Percentiles rank a stretch among this genome's conserved stretches.
Evolutionary conservation across 2,888 invertebrate genomes (phyloP).

Genomic region (Acleris literana): DNA sequence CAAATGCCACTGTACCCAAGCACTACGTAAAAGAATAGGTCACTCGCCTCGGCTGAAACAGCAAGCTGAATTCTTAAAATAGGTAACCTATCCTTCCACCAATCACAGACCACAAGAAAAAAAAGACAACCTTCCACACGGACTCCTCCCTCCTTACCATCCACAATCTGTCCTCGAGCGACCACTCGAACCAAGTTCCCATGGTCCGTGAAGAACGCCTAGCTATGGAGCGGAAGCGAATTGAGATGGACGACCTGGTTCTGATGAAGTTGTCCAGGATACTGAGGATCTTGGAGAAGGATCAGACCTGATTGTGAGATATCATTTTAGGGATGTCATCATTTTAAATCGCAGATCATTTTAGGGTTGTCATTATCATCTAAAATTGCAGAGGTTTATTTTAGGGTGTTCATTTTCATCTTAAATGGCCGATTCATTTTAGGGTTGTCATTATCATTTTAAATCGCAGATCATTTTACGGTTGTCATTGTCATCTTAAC

Average conservation of each 20-base stretch:
- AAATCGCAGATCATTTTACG: no score
- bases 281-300: slow-evolving; percentile 58
- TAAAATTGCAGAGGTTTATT: no score
- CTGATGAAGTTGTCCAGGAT: slow-evolving; percentile 63
- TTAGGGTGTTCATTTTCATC: no score
- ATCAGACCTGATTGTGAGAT: slow-evolving; percentile 52
- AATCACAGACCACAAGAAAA: slow-evolving; percentile 49
- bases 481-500: no score
- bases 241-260: slow-evolving; percentile 56
- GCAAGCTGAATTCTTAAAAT: no score
- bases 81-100: neutral
- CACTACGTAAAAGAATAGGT: no score
- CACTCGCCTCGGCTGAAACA: no score
- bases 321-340: no score
- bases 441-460: no score
- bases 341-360: no score
- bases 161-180: slow-evolving; percentile 48
- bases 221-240: slow-evolving; percentile 44
- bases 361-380: no score
- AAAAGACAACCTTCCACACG: slow-evolving; percentile 58
- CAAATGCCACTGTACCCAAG: neutral
- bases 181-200: slow-evolving; percentile 10
- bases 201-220: slow-evolving; percentile 42
- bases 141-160: slow-evolving; percentile 59
- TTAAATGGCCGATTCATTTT: no score